Evolutionary conservation across 2,797 vertebrate genomes (phyloP), one percentile per base, ranked within the genome.

Genomic region (Anguilla megastoma): DNA sequence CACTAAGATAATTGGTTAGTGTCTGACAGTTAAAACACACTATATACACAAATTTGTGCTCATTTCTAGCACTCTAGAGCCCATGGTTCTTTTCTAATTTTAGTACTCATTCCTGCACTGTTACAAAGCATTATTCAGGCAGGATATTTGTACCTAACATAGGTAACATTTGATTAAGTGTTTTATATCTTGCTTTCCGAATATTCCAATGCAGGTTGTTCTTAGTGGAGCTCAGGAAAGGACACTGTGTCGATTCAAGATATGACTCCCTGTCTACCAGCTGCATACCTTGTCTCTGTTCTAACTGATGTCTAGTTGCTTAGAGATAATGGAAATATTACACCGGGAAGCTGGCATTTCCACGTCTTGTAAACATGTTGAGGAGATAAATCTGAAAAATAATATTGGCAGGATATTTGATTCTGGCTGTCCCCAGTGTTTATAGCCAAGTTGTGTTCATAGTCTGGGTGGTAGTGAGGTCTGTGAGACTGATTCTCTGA

Each of bases 361-460:
- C 41, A 30, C 54, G 48, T 54, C 45, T 76, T 45, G 50, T 21
- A 85, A 27, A 69, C 52, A 87, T 8, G 58, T 27, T 12, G 41
- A 52, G 58, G n/a, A 58, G 80, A 84, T 80, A 87, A 69, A 84
- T 60, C 54, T 41, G 80, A 74, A 18, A 79, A 80, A 86, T n/a
- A 30, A 48, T 60, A 45, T 33, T 21, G 79, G 27, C 50, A 80
- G 66, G 45, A 83, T 82, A 84, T 84, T 82, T 48, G 87, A 86
- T 21, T n/a, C 60, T 85, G 83, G 50, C 50, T 60, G 54, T 84
- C 21, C 41, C 27, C 52, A 27, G 50, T 8, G n/a, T 33, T 86
- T 85, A 8, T 52, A 86, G 54, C 76, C 85, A 50, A 48, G 33
- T 45, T 66, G 54, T 84, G 21, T 69, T 84, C 33, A 56, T 83